Conservation (phyloP, 2,797 vertebrate species). For the Oophaga sylvatica region DNA sequence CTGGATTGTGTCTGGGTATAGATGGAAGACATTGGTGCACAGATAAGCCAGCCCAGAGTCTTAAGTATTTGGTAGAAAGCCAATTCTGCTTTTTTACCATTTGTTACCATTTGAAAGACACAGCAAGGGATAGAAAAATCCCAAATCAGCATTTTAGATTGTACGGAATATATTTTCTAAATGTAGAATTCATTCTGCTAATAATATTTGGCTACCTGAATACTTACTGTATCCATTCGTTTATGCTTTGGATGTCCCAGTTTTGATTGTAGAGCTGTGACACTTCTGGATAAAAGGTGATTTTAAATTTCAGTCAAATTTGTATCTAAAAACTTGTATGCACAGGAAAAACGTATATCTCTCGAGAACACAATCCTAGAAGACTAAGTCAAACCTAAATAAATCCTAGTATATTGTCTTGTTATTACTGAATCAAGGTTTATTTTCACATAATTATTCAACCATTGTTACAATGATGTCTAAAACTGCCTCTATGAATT, state of each 20-base stretch:
- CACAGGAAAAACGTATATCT: background rate
- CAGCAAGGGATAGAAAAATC: background rate
- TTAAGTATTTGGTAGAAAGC: conserved; percentile 25
- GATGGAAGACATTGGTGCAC: conserved; percentile 9
- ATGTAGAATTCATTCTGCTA: background rate
- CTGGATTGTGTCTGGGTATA: background rate
- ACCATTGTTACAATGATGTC: too few species aligned
- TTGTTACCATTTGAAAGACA: background rate
- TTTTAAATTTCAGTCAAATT: too few species aligned
- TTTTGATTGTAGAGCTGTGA: background rate
- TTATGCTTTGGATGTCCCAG: background rate
- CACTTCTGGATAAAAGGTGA: background rate
- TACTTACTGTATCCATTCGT: background rate
- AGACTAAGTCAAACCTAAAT: background rate
- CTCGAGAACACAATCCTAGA: background rate
- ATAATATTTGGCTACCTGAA: background rate
- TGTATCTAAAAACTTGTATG: too few species aligned
- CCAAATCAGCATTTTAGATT: background rate
- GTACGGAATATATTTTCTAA: background rate
- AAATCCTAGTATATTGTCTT: background rate
- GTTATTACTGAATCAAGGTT: too few species aligned
- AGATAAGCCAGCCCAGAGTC: conserved; percentile 44
- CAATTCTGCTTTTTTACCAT: conserved; percentile 24
- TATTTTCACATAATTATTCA: too few species aligned
- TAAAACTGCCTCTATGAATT: too few species aligned